Evolutionary conservation across 2,113 vertebrate species (phyloP).

Genomic region (Bungarus multicinctus): DNA sequence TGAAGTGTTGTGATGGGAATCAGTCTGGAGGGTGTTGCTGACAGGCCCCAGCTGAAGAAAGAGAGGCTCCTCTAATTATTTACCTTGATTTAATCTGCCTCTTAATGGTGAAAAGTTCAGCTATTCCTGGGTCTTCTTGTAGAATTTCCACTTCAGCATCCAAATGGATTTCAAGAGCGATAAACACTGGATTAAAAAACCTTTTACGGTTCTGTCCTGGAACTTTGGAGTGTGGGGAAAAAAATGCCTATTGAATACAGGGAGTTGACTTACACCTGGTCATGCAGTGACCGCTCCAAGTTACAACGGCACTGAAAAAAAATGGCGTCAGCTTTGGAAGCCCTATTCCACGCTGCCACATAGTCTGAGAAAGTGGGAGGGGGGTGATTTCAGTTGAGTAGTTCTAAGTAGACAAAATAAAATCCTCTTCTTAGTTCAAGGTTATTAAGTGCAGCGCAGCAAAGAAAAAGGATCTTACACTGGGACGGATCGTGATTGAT

Average conservation of each 20-base stretch:
- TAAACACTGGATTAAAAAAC: background rate
- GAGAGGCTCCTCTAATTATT: background rate
- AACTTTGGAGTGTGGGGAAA: background rate
- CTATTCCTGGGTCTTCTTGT: conserved; percentile 3
- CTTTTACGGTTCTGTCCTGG: background rate
- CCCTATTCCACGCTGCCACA: too few species aligned
- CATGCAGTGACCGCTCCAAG: background rate
- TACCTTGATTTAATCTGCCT: conserved; percentile 7
- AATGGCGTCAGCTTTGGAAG: too few species aligned
- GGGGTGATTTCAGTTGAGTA: too few species aligned
- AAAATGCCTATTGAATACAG: background rate
- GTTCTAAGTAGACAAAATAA: too few species aligned
- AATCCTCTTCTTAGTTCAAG: too few species aligned
- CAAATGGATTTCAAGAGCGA: background rate
- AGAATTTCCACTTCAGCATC: background rate
- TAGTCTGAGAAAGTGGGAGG: too few species aligned
- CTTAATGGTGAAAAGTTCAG: background rate
- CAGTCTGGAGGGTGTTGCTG: conserved; percentile 33
- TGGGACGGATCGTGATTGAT: background rate
- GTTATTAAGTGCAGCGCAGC: too few species aligned
- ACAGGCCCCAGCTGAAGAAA: background rate
- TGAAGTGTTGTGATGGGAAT: conserved; percentile 15
- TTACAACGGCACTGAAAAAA: background rate
- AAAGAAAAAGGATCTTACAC: too few species aligned
- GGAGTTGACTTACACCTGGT: background rate